Base-by-base conservation (phyloP, 2,113 vertebrate species). In the Cyphomyrus plagiostoma region DNA sequence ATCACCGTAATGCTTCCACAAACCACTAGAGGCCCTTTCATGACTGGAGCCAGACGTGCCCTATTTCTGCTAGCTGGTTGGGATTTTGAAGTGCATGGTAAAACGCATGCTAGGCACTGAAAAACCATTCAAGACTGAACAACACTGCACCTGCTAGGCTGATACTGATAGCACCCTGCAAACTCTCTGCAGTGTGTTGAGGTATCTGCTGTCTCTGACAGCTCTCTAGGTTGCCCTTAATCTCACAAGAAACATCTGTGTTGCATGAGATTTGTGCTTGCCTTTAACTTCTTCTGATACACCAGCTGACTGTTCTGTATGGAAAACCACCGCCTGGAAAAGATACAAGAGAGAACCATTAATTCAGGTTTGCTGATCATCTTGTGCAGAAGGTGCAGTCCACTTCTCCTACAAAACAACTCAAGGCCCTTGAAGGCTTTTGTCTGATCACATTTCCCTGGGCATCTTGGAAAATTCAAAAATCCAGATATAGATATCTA, bases 221-320 rank as follows among this genome's bases (percentile, higher is more conserved):
- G 19, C 77, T 11, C 15, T 91, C 89, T 62, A 53, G 86, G 83
- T 2, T 83, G 90, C 93, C 92, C 91, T 92, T 92, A 91, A 92
- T 89, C 91, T 91, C 86, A 87, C 1, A 49, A 50, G 45, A 48
- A 62, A 86, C 30, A 62, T 8, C 8, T 8, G 56, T 52, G 48
- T 5, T 21, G 87, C 90, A 77, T 86, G 74, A 86, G 89, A 89
- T 13, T 62, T 88, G 62, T 21, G 94, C 96, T 92, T 93, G 96
- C 98, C 96, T 99, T 99, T 84, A 99, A 95, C 92, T 98, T 99
- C 89, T 99, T 99, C 97, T 99, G 98, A 94, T 99, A 99, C 30
- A 99, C 98, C 94, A 99, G 96, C 95, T 99, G 98, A 92, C 97
- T 99, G 95, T 98, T 99, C 94, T 99, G 98, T 90, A 99, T 99